A percentile compares a stretch with the other conserved stretches of the same genome.
phyloP scores from a whole-genome alignment of 2,888 invertebrate genomes.

The Agriopis marginaria region DNA sequence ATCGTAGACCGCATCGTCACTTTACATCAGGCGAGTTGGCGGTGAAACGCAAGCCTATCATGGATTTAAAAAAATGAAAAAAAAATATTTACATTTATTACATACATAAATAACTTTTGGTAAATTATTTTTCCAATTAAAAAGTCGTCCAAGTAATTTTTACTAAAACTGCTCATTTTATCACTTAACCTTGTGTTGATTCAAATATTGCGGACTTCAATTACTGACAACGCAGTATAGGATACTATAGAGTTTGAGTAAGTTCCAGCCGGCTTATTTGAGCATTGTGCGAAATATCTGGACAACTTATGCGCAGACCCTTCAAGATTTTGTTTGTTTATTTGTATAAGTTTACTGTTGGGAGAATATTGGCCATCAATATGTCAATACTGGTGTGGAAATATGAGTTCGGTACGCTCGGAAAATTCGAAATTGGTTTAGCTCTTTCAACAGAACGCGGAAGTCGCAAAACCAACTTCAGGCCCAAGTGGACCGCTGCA shows the following conservation, averaged over 20 bases:
- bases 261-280: constrained; percentile 32
- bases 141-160: not conserved
- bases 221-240: constrained; percentile 1
- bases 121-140: too few relatives aligned
- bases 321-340: constrained; percentile 36
- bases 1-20: too few relatives aligned
- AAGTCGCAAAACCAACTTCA: too few relatives aligned
- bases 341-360: constrained; percentile 25
- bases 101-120: too few relatives aligned
- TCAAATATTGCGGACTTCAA: not conserved
- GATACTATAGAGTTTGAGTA: constrained; percentile 23
- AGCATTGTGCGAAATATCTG: constrained; percentile 37
- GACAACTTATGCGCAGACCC: constrained; percentile 34
- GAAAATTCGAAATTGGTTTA: constrained; percentile 6
- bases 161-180: not conserved
- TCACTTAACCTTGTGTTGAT: not conserved
- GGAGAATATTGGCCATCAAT: constrained; percentile 32
- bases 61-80: too few relatives aligned
- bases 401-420: constrained; percentile 13
- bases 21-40: too few relatives aligned
- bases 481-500: too few relatives aligned
- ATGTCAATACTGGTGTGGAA: constrained; percentile 15
- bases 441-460: not conserved
- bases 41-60: too few relatives aligned
- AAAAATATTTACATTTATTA: too few relatives aligned